phyloP scores from a whole-genome alignment of 2,113 vertebrate species.

The Pterophyllum scalare region DNA sequence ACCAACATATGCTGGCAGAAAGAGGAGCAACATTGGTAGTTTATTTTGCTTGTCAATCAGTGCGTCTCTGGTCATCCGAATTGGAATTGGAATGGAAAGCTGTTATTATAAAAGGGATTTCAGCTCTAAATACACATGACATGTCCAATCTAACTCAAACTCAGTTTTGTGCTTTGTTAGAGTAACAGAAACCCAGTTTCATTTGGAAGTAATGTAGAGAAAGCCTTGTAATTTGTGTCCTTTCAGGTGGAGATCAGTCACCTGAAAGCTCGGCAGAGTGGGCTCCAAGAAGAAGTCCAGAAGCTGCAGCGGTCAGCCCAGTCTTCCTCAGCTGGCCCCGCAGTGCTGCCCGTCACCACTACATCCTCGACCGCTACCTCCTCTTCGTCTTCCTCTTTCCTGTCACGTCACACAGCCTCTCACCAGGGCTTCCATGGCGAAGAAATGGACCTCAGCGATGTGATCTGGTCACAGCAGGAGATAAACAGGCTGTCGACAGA shows the following conservation, averaged over 20 bases:
- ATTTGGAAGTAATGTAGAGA: neutral
- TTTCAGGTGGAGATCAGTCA: conserved; percentile 94
- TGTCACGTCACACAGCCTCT: conserved; percentile 67
- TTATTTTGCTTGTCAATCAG: neutral
- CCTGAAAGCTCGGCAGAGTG: conserved; percentile 92
- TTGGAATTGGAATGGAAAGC: neutral
- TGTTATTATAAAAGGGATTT: neutral
- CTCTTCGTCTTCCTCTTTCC: conserved; percentile 73
- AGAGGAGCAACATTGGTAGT: neutral
- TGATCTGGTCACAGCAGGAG: conserved; percentile 96
- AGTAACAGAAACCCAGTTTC: neutral
- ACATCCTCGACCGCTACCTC: conserved; percentile 70
- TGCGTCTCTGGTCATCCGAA: too few species aligned
- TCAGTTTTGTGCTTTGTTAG: neutral
- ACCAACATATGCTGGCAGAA: neutral
- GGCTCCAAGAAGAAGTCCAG: conserved; percentile 91
- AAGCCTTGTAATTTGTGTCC: neutral
- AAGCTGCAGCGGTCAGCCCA: conserved; percentile 85
- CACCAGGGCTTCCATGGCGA: conserved; percentile 88
- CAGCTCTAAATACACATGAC: neutral
- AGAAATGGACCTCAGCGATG: conserved; percentile 93
- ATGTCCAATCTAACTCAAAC: neutral
- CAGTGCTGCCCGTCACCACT: conserved; percentile 70
- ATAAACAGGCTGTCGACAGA: conserved; percentile 94
- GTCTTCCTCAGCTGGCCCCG: conserved; percentile 63